Evolutionary conservation across 2,797 vertebrate species (phyloP), one percentile per base, ranked within the genome.

Genomic region (Micrastur ruficollis): DNA sequence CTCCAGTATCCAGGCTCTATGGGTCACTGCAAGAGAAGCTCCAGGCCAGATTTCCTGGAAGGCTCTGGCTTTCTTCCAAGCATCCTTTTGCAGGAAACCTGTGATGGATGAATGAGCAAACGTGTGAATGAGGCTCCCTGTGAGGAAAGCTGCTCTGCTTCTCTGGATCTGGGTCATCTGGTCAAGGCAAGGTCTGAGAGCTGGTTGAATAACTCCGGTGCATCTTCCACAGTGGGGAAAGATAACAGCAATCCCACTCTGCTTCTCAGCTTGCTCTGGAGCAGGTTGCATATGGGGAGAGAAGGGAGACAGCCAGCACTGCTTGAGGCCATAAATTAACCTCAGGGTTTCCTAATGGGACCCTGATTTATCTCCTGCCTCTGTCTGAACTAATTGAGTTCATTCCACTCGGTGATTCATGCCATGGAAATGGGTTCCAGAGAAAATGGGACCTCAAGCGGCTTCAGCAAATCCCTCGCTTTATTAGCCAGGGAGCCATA

Each of bases 331-430:
- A 80, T 97, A 78, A 95, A 97, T 97, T 67, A 94, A 95, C 95
- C 95, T 72, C 72, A 53, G 20, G 71, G 42, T 70, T 59, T 61
- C 92, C 97, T 98, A 98, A 98, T 98, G 97, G 98, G 97, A 94
- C 81, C 91, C 68, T 98, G 98, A 98, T 98, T 98, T 98, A 98
- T 98, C 81, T 91, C 95, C 65, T 89, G 96, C 96, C 96, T 97
- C 97, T 97, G 97, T 97, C 97, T 98, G 92, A 26, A 56, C 97
- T 98, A 98, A 98, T 98, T 98, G 98, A 98, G 97, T 97, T 98
- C 97, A 96, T 97, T 86, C 40, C 58, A 80, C 90, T 31, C 66
- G 42, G 97, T 98, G 98, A 98, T 98, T 98, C 98, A 98, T 98
- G 97, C 97, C 96, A 26, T 94, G 97, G 97, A 98, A 98, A 97